Percentiles rank a stretch among this genome's conserved stretches.
These are phyloP conservation scores for Ictidomys tridecemlineatus DNA, from an alignment of 2,113 vertebrate species.

Conservation along the genomic window DNA sequence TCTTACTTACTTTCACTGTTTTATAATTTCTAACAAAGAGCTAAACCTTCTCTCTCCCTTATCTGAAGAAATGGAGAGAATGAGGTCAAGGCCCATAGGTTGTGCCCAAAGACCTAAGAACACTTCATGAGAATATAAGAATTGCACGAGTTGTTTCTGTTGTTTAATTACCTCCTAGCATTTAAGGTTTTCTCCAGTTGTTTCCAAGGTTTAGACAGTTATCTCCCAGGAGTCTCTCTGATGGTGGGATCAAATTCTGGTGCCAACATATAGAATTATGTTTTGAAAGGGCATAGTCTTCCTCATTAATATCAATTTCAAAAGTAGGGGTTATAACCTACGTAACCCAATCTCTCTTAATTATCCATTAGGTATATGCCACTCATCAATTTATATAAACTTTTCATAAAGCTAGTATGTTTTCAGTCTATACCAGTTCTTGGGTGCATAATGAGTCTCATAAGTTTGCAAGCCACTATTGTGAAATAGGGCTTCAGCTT, in stretches of 20 bases:
- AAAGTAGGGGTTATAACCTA: constrained; percentile 1
- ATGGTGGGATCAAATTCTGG: not conserved
- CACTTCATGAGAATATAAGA: constrained; percentile 43
- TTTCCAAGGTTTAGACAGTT: constrained; percentile 24
- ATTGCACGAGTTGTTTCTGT: not conserved
- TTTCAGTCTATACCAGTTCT: not conserved
- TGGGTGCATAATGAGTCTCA: not conserved
- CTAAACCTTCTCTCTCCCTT: not conserved
- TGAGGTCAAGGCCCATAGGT: not conserved
- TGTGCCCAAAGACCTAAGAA: constrained; percentile 6
- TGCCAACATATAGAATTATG: not conserved
- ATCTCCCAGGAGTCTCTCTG: not conserved
- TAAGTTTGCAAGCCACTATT: not conserved
- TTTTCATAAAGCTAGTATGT: not conserved
- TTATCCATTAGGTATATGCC: not conserved
- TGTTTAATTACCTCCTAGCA: not conserved
- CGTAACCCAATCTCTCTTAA: not conserved
- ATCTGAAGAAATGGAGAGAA: not conserved
- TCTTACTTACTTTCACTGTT: not conserved
- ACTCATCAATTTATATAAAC: constrained; percentile 16
- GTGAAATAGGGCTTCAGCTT: not conserved
- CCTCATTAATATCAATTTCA: constrained; percentile 40
- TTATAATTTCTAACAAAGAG: not conserved
- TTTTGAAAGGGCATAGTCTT: constrained; percentile 15
- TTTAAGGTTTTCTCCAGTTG: constrained; percentile 53